Conservation (phyloP, 2,888 invertebrate species). For the Ophion costatus region DNA sequence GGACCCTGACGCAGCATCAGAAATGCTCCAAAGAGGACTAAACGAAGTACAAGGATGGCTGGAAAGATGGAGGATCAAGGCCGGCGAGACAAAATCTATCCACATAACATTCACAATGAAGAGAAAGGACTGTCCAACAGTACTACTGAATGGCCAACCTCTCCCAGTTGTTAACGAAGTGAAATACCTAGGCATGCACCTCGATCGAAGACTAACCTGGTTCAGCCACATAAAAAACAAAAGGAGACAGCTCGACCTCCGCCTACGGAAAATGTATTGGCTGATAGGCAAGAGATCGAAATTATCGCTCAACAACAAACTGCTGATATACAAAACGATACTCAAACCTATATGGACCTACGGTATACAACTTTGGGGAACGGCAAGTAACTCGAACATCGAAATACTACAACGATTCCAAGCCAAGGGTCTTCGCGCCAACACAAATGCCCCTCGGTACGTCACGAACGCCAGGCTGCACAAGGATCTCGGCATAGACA, state of each 20-base stretch:
- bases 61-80: too few relatives aligned
- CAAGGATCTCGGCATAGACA: constrained; percentile 25
- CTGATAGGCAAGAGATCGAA: constrained; percentile 58
- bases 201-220: constrained; percentile 65
- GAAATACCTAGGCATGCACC: too few relatives aligned
- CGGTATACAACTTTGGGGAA: constrained; percentile 62
- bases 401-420: too few relatives aligned
- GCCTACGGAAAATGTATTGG: neutral
- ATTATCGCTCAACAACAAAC: constrained; percentile 52
- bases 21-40: too few relatives aligned
- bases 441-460: too few relatives aligned
- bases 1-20: constrained; percentile 59
- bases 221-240: constrained; percentile 60
- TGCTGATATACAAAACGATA: constrained; percentile 55
- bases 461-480: neutral
- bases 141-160: constrained; percentile 53
- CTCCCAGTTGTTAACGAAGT: constrained; percentile 64
- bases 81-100: too few relatives aligned
- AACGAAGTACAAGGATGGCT: too few relatives aligned
- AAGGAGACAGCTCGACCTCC: constrained; percentile 55
- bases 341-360: constrained; percentile 63
- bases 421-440: too few relatives aligned
- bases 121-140: constrained; percentile 45
- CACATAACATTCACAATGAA: constrained; percentile 69
- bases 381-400: constrained; percentile 3